phyloP scores from a whole-genome alignment of 2,797 vertebrate species.

The Bradypus variegatus region DNA sequence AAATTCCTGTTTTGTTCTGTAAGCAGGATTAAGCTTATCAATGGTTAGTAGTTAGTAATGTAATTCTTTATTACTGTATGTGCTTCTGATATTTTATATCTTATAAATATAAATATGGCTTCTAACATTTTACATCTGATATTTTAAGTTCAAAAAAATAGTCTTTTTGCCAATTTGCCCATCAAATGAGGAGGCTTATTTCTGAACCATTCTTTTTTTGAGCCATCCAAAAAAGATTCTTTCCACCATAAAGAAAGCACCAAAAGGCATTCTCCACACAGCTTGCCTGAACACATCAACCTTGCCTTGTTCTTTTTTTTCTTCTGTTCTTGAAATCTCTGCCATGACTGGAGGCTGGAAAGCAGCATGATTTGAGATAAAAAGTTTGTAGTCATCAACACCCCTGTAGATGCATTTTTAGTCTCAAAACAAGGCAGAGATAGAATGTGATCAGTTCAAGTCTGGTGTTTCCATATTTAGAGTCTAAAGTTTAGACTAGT shows the following conservation, averaged over 20 bases:
- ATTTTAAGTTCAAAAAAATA: background rate
- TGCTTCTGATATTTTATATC: background rate
- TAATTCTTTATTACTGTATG: background rate
- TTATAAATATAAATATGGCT: background rate
- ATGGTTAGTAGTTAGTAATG: background rate
- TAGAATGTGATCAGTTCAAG: background rate
- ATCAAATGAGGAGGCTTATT: conserved; percentile 16
- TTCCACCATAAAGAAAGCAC: background rate
- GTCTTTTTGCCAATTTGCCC: background rate
- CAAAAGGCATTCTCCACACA: background rate
- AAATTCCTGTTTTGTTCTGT: background rate
- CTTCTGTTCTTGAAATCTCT: background rate
- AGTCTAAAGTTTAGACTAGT: background rate
- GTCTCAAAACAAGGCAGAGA: background rate
- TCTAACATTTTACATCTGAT: background rate
- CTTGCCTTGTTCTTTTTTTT: background rate
- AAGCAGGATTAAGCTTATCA: background rate
- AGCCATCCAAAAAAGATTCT: background rate
- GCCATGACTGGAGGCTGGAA: background rate
- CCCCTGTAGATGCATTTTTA: background rate
- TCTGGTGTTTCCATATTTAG: background rate
- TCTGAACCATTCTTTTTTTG: background rate
- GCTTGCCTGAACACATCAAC: conserved; percentile 9
- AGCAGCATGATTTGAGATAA: background rate
- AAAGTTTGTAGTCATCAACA: background rate